phyloP scores from a whole-genome alignment of 2,888 invertebrate species.

The Epiblema foenella region DNA sequence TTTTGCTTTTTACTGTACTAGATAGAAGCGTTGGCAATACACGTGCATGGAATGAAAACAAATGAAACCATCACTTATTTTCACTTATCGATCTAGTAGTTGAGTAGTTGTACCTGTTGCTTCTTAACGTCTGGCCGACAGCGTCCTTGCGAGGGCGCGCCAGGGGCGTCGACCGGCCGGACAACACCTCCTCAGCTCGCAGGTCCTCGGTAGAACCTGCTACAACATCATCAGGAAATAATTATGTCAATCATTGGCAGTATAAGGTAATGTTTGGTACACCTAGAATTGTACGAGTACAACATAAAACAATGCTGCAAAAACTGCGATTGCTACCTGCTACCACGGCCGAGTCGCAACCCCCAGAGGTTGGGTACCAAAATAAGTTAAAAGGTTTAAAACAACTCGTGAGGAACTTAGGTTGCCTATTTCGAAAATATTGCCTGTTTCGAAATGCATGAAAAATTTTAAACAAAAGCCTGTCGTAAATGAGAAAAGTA shows the following conservation, averaged over 20 bases:
- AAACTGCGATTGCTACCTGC: no score
- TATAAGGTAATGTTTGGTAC: no score
- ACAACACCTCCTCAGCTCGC: conserved; percentile 77
- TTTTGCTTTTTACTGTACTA: no score
- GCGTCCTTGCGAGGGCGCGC: conserved; percentile 88
- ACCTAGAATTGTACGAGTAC: no score
- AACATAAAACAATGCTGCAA: no score
- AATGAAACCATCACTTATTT: background rate
- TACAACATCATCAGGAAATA: background rate
- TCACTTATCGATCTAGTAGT: background rate
- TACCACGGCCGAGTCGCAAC: no score
- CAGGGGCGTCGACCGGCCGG: conserved; percentile 88
- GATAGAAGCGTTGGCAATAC: no score
- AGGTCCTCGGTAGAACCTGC: conserved; percentile 79
- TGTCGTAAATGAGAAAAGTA: background rate
- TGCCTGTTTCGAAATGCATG: conserved; percentile 5
- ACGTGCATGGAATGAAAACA: no score
- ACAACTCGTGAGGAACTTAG: no score
- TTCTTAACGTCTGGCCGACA: conserved; percentile 85
- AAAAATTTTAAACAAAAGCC: conserved; percentile 7
- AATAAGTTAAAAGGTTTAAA: no score
- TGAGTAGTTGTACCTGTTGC: conserved; percentile 84
- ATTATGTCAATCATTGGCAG: no score
- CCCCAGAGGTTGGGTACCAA: no score
- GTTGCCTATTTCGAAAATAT: background rate